Percentiles rank a stretch among this genome's conserved stretches.
Evolutionary conservation across 2,113 vertebrate genomes (phyloP).

Genomic region (Peromyscus maniculatus): DNA sequence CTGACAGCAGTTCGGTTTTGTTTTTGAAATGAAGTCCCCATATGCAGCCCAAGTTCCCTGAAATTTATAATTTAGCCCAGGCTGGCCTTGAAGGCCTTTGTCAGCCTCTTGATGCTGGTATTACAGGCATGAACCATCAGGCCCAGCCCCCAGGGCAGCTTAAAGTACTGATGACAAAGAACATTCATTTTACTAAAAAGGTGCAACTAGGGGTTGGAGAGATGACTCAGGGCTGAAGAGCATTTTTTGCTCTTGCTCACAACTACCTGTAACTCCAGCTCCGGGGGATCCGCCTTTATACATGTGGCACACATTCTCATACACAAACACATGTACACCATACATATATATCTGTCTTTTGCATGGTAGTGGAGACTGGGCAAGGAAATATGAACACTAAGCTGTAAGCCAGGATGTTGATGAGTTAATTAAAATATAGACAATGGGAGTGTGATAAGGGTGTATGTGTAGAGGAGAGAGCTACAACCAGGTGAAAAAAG

Average conservation of each 20-base stretch:
- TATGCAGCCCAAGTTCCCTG: background rate
- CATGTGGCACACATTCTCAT: background rate
- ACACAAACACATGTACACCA: background rate
- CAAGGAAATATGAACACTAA: background rate
- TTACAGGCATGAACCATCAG: background rate
- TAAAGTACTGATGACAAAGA: background rate
- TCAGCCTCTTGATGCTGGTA: background rate
- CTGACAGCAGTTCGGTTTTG: background rate
- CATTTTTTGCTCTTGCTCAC: background rate
- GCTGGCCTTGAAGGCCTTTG: background rate
- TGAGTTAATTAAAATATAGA: background rate
- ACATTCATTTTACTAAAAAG: background rate
- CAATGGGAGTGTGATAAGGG: background rate
- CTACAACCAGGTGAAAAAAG: background rate
- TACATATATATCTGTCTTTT: background rate
- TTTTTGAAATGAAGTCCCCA: background rate
- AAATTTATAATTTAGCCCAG: background rate
- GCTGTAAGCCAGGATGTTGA: background rate
- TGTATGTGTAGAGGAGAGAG: background rate
- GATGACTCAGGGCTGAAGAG: background rate
- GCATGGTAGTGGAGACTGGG: no score
- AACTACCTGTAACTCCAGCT: background rate
- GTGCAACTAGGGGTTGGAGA: background rate
- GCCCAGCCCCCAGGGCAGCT: background rate
- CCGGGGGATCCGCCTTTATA: background rate